Conservation (phyloP, 2,888 invertebrate species). For the Ommatoiulus sabulosus region DNA sequence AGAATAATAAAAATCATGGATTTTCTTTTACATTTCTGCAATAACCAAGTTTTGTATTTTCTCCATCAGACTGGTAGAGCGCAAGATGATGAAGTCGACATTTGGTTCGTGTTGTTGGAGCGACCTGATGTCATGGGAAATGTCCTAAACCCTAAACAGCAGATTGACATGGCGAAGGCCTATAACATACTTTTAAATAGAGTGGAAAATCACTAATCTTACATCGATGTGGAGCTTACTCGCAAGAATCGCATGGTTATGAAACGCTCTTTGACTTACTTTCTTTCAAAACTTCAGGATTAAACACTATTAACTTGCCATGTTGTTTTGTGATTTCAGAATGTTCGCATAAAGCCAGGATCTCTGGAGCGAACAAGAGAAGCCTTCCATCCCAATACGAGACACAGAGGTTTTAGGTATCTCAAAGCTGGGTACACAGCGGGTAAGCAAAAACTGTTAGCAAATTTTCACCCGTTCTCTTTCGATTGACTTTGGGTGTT, state of each 20-base stretch:
- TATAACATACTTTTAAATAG: conserved; percentile 65
- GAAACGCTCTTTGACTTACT: background rate
- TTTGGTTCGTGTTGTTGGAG: conserved; percentile 66
- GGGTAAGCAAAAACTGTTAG: conserved; percentile 60
- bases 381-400: conserved; percentile 63
- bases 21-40: too few species aligned
- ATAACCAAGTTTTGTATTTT: background rate
- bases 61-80: conserved; percentile 53
- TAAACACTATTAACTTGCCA: background rate
- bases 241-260: conserved; percentile 45
- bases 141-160: conserved; percentile 58
- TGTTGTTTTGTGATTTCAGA: conserved; percentile 61
- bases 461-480: background rate
- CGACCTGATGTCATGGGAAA: conserved; percentile 64
- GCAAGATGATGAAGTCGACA: conserved; percentile 63
- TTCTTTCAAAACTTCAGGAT: background rate
- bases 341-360: conserved; percentile 64
- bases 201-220: conserved; percentile 64
- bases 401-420: conserved; percentile 58
- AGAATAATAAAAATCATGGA: too few species aligned
- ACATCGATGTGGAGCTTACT: conserved; percentile 63
- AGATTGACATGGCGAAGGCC: conserved; percentile 64
- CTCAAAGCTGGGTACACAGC: conserved; percentile 64
- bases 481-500: background rate
- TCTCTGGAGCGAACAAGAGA: conserved; percentile 65